phyloP scores from a whole-genome alignment of 2,888 invertebrate species.

The Epistrophe grossulariae region DNA sequence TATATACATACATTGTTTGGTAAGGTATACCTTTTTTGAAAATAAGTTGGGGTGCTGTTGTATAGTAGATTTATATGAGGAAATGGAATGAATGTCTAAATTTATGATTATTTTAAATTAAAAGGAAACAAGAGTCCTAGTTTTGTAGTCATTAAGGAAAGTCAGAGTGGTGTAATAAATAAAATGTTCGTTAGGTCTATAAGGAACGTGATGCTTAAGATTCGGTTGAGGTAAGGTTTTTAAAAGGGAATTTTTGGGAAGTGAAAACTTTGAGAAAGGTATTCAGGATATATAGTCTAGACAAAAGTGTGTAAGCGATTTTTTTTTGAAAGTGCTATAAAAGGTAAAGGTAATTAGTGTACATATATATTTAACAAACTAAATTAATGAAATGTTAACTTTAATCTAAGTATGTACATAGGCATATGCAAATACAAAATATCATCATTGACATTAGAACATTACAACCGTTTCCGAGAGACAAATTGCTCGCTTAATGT shows the following conservation, averaged over 20 bases:
- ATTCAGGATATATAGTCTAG: constrained; percentile 23
- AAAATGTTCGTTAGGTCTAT: constrained; percentile 65
- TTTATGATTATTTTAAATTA: constrained; percentile 84
- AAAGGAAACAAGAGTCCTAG: constrained; percentile 80
- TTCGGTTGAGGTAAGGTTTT: constrained; percentile 64
- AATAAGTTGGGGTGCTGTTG: constrained; percentile 23
- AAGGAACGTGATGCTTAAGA: constrained; percentile 62
- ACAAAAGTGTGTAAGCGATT: constrained; percentile 19
- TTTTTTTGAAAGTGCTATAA: neutral
- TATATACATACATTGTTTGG: too few relatives aligned
- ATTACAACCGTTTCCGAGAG: too few relatives aligned
- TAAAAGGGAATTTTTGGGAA: neutral
- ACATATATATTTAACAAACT: neutral
- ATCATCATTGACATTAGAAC: too few relatives aligned
- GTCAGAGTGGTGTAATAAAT: constrained; percentile 69
- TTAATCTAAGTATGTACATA: too few relatives aligned
- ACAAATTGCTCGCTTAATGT: too few relatives aligned
- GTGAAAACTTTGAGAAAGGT: neutral
- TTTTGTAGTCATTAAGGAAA: constrained; percentile 68
- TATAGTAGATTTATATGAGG: constrained; percentile 67
- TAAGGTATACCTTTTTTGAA: neutral
- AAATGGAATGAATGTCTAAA: constrained; percentile 82
- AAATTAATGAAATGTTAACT: too few relatives aligned
- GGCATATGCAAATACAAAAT: too few relatives aligned
- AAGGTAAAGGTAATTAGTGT: neutral